These are phyloP conservation scores for Linepithema humile DNA, from an alignment of 1,140 invertebrate species.

Conservation along the genomic window DNA sequence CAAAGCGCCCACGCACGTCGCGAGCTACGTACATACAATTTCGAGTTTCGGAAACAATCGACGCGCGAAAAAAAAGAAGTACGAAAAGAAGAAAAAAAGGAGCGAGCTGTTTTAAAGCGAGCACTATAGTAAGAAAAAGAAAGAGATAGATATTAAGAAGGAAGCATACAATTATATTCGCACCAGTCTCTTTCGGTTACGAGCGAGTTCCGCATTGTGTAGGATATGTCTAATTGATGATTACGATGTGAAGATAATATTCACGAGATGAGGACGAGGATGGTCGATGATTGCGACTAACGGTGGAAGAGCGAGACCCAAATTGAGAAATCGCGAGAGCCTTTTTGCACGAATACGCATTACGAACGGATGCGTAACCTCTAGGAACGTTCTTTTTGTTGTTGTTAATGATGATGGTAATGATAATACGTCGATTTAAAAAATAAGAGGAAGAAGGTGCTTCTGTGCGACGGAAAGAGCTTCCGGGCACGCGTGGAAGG, in stretches of 20 bases:
- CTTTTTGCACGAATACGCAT: slow-evolving; percentile 65
- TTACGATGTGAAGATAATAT: slow-evolving; percentile 69
- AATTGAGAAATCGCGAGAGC: slow-evolving; percentile 68
- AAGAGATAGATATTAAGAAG: slow-evolving; percentile 45
- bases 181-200: slow-evolving; percentile 83
- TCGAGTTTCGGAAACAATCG: slow-evolving; percentile 62
- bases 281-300: slow-evolving; percentile 73
- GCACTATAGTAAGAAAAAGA: slow-evolving; percentile 51
- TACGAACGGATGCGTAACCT: slow-evolving; percentile 21
- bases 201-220: slow-evolving; percentile 83
- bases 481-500: slow-evolving; percentile 63
- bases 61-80: slow-evolving; percentile 59
- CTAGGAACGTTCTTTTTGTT: slow-evolving; percentile 55
- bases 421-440: slow-evolving; percentile 52
- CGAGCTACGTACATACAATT: slow-evolving; percentile 67
- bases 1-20: slow-evolving; percentile 69
- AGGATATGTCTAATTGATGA: slow-evolving; percentile 74
- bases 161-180: slow-evolving; percentile 65
- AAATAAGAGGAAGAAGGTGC: slow-evolving; percentile 59
- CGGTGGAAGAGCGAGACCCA: slow-evolving; percentile 62
- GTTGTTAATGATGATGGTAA: slow-evolving; percentile 36
- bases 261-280: slow-evolving; percentile 59
- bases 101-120: slow-evolving; percentile 27
- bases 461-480: slow-evolving; percentile 67
- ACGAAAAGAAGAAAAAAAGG: slow-evolving; percentile 36